Evolutionary conservation across 2,888 invertebrate species (phyloP), one percentile per base, ranked within the genome.

Genomic region (Belgica antarctica): DNA sequence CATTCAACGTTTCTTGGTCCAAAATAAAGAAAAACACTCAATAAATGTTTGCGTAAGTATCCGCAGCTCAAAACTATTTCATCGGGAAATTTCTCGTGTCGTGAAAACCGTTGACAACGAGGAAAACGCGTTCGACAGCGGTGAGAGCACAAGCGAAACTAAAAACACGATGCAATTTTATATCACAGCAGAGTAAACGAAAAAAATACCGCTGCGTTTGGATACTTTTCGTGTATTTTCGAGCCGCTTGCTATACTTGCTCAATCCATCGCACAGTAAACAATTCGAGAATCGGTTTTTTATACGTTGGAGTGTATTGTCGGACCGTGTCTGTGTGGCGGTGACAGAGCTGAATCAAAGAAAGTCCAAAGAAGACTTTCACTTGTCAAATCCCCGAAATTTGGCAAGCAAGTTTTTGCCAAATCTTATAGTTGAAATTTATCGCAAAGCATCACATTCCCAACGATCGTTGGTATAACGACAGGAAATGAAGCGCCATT

Each of bases 141-240:
- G 15, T 17, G 68, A 68, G 68, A 68, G 68, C 24, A 34, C 28
- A 27, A 47, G 31, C 19, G 24, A 68, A 57, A 68, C 68, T 68
- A 57, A 66, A 63, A 61, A 27, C 12, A 3, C 25, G 27, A 59
- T 59, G 59, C n/a, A 27, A 59, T 59, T 59, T 59, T 27, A 27
- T 27, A 59, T 59, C 19, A 22, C 15, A 59, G 19, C 22, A 17
- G 2, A 52, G 12, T n/a, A n/a, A 41, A n/a, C 41, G n/a, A 17
- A 22, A 7, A 52, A 22, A 59, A 59, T 27, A 59, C 7, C 15
- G 1, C 52, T 15, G 15, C n/a, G 24, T 12, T 5, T 59, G 59
- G 27, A 8, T 22, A 8, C 27, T 25, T 59, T 15, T 59, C 7
- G 8, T 25, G 27, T n/a, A n/a, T n/a, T 15, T 59, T n/a, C 19